Conservation (phyloP, 2,888 invertebrate genomes). For the Dyspetes luteomarginatus region DNA sequence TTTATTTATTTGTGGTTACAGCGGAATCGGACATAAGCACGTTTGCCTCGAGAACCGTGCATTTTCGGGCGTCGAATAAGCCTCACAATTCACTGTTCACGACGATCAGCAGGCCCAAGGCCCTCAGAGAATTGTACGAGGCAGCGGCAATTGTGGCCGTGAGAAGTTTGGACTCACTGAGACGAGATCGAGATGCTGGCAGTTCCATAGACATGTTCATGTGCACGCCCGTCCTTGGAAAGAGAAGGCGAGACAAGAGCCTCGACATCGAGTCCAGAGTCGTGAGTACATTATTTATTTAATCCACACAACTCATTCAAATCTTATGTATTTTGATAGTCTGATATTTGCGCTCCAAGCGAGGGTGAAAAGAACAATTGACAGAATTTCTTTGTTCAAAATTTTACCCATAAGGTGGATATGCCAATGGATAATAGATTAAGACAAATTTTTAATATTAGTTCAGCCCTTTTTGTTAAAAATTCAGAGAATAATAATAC, state of each 20-base stretch:
- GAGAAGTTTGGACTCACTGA: conserved; percentile 88
- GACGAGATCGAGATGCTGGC: conserved; percentile 86
- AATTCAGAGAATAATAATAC: no score
- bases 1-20: conserved; percentile 83
- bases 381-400: conserved; percentile 6
- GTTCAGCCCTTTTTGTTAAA: no score
- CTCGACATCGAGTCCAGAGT: conserved; percentile 95
- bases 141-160: conserved; percentile 89
- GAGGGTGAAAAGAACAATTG: conserved; percentile 17
- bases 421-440: no score
- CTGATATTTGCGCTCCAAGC: conserved; percentile 25
- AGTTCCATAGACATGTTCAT: conserved; percentile 89
- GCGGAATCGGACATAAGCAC: conserved; percentile 96
- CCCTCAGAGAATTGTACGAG: conserved; percentile 91
- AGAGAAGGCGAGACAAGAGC: conserved; percentile 88
- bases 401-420: no score
- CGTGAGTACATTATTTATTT: conserved; percentile 86
- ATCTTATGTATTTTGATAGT: conserved; percentile 3
- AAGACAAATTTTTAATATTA: no score
- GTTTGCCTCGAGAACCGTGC: conserved; percentile 91
- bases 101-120: conserved; percentile 89
- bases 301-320: not conserved
- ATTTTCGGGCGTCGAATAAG: conserved; percentile 89
- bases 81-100: conserved; percentile 91
- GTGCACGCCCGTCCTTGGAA: conserved; percentile 92